A percentile compares a stretch with the other conserved stretches of the same genome.
phyloP scores from a whole-genome alignment of 2,797 vertebrate species.

The Micropoecilia bifurca region DNA sequence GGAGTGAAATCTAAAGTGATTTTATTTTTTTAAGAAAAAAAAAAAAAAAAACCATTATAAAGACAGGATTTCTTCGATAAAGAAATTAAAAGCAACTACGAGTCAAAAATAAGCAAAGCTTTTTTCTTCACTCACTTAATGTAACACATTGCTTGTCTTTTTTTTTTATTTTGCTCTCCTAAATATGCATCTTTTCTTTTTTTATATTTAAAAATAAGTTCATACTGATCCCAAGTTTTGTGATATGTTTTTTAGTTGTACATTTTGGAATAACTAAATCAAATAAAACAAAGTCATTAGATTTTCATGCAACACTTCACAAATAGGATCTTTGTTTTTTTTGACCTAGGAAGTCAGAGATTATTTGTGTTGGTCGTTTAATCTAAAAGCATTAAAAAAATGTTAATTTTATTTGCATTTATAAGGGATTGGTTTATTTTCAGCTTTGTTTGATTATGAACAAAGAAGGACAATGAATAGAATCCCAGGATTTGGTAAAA shows the following conservation, averaged over 20 bases:
- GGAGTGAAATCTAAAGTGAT: neutral
- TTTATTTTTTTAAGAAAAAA: neutral
- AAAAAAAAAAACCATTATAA: neutral
- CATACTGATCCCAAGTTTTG: neutral
- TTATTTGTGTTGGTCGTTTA: neutral
- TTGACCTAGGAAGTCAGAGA: neutral
- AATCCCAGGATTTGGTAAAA: neutral
- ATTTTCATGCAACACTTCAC: neutral
- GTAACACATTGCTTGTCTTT: neutral
- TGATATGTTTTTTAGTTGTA: neutral
- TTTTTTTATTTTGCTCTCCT: neutral
- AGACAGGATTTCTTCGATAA: neutral
- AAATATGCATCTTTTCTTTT: neutral
- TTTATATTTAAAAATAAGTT: too few relatives aligned
- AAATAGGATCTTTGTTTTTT: neutral
- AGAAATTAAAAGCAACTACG: neutral
- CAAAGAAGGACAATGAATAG: neutral
- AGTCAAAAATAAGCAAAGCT: neutral
- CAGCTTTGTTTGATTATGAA: neutral
- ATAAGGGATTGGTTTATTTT: neutral
- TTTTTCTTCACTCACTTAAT: neutral
- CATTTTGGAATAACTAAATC: neutral
- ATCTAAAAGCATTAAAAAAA: neutral
- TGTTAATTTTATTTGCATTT: neutral
- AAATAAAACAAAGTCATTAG: neutral